Percentiles rank a stretch among this genome's conserved stretches.
phyloP scores from a whole-genome alignment of 2,797 vertebrate genomes.

The Perdix hodgsoniae region DNA sequence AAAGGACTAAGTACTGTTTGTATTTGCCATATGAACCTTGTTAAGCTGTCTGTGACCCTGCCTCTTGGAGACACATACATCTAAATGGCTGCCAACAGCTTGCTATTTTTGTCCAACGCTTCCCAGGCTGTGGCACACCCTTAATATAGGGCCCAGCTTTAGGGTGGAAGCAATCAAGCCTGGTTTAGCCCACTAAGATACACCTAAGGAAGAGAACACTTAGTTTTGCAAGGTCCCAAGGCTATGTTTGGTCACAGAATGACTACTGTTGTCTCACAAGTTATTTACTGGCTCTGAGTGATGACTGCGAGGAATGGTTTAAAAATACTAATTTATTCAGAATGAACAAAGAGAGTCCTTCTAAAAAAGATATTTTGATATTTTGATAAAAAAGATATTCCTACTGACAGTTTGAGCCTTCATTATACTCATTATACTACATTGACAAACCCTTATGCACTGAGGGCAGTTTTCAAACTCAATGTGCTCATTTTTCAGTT shows the following conservation, averaged over 20 bases:
- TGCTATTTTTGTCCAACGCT: background rate
- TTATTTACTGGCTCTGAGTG: fast-evolving
- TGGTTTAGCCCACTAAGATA: background rate
- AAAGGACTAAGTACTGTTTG: background rate
- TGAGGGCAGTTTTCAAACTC: background rate
- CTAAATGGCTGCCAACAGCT: background rate
- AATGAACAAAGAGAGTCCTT: background rate
- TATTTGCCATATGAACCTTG: background rate
- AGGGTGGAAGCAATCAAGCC: fast-evolving
- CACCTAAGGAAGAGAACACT: background rate
- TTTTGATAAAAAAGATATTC: background rate
- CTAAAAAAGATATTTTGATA: background rate
- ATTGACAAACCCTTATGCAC: background rate
- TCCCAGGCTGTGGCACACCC: background rate
- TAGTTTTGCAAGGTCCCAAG: background rate
- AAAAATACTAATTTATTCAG: background rate
- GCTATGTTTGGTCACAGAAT: background rate
- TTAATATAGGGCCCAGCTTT: background rate
- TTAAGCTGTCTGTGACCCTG: background rate
- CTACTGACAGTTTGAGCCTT: background rate
- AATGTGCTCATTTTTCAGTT: background rate
- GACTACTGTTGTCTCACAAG: background rate
- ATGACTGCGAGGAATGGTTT: background rate
- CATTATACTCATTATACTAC: background rate
- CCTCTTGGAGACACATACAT: background rate